Evolutionary conservation across 2,888 invertebrate genomes (phyloP).

Genomic region (Aquatica leii): DNA sequence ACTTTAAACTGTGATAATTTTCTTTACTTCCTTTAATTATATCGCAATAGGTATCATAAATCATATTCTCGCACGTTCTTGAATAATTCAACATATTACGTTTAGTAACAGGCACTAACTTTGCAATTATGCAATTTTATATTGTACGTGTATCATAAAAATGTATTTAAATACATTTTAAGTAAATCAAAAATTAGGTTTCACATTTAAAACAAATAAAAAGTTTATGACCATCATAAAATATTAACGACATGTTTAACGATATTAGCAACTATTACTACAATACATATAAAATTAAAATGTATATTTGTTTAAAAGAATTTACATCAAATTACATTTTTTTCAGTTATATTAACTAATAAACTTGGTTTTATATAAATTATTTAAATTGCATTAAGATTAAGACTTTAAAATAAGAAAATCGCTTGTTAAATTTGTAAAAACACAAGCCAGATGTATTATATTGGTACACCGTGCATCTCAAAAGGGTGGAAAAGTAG

Average conservation of each 20-base stretch:
- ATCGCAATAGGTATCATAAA: slow-evolving; percentile 15
- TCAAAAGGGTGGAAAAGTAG: slow-evolving; percentile 34
- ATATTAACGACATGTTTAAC: slow-evolving; percentile 17
- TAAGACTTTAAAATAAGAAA: no score
- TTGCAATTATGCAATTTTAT: no score
- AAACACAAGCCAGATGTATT: background rate
- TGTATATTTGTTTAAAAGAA: no score
- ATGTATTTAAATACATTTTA: no score
- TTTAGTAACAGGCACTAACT: slow-evolving; percentile 5
- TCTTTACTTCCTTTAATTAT: slow-evolving; percentile 22
- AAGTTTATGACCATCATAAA: slow-evolving; percentile 7
- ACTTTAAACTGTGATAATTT: slow-evolving; percentile 22
- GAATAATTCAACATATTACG: slow-evolving; percentile 10
- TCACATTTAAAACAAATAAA: background rate
- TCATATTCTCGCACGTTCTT: slow-evolving; percentile 15
- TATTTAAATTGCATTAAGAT: no score
- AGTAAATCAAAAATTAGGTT: no score
- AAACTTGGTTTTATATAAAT: no score
- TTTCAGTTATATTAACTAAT: no score
- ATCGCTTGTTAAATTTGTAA: slow-evolving; percentile 1
- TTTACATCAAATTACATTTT: no score
- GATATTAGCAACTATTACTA: slow-evolving; percentile 2
- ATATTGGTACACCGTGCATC: slow-evolving; percentile 12
- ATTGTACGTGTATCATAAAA: no score
- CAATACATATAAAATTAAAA: background rate